Evolutionary conservation across 2,888 invertebrate species (phyloP).

Genomic region (Caenorhabditis macrosperma): DNA sequence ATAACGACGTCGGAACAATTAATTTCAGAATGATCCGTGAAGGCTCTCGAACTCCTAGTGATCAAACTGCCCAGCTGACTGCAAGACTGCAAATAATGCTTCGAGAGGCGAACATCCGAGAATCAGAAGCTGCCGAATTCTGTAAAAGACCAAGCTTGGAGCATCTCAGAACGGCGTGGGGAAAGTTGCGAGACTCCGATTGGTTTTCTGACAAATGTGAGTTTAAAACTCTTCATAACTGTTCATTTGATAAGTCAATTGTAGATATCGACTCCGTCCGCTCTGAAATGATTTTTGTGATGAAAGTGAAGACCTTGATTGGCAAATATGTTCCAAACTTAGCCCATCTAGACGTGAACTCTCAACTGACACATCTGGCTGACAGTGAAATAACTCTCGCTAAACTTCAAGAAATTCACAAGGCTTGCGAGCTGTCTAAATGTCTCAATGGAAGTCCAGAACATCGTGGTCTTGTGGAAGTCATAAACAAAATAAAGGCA

Average conservation of each 20-base stretch:
- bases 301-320: constrained; percentile 16
- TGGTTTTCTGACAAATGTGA: constrained; percentile 46
- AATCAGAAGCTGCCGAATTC: constrained; percentile 18
- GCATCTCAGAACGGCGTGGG: constrained; percentile 18
- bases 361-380: constrained; percentile 5
- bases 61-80: background rate
- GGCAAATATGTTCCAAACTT: background rate
- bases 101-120: constrained; percentile 5
- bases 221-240: background rate
- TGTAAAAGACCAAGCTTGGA: constrained; percentile 28
- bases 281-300: constrained; percentile 7
- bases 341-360: background rate
- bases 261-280: constrained; percentile 43
- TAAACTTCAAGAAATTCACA: constrained; percentile 22
- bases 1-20: background rate
- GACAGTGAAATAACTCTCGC: constrained; percentile 15
- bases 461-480: constrained; percentile 18
- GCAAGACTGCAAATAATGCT: constrained; percentile 24
- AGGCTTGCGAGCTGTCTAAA: constrained; percentile 34
- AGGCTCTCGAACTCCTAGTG: constrained; percentile 12
- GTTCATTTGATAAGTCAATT: constrained; percentile 1
- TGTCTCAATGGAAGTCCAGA: constrained; percentile 27
- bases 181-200: constrained; percentile 36
- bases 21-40: constrained; percentile 29
- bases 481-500: constrained; percentile 19